Evolutionary conservation across 2,888 invertebrate genomes (phyloP).

Genomic region (Philereme transversata): DNA sequence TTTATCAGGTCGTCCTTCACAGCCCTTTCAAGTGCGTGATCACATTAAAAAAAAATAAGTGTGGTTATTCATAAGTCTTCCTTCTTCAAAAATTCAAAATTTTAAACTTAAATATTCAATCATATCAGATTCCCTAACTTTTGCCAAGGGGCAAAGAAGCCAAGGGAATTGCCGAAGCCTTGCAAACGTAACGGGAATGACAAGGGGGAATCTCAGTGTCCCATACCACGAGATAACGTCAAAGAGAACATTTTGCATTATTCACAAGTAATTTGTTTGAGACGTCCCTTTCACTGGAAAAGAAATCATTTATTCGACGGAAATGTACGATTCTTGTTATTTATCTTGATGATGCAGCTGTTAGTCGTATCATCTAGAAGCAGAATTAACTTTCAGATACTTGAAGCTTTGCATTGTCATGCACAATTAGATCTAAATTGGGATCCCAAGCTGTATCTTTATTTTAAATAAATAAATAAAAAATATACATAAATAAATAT

Average conservation of each 20-base stretch:
- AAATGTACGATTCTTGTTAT: no score
- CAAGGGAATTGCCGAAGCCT: conserved; percentile 40
- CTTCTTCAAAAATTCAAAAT: conserved; percentile 1
- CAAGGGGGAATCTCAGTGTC: conserved; percentile 30
- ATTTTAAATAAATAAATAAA: no score
- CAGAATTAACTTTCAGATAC: no score
- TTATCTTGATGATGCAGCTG: no score
- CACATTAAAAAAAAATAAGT: background rate
- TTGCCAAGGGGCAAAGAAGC: conserved; percentile 39
- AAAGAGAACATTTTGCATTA: conserved; percentile 30
- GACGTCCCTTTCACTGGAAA: conserved; percentile 24
- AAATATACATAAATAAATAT: no score
- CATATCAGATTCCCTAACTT: conserved; percentile 30
- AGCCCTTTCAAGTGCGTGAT: no score
- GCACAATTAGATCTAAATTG: no score
- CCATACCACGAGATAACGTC: conserved; percentile 19
- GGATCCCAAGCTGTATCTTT: no score
- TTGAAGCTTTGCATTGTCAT: no score
- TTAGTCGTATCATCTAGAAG: no score
- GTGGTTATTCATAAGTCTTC: conserved; percentile 17
- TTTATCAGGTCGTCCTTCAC: no score
- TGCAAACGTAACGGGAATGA: conserved; percentile 35
- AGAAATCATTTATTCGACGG: conserved; percentile 10
- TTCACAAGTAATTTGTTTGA: conserved; percentile 35
- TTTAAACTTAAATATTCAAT: conserved; percentile 24